Evolutionary conservation across 2,113 vertebrate species (phyloP).

Genomic region (Nothoprocta perdicaria): DNA sequence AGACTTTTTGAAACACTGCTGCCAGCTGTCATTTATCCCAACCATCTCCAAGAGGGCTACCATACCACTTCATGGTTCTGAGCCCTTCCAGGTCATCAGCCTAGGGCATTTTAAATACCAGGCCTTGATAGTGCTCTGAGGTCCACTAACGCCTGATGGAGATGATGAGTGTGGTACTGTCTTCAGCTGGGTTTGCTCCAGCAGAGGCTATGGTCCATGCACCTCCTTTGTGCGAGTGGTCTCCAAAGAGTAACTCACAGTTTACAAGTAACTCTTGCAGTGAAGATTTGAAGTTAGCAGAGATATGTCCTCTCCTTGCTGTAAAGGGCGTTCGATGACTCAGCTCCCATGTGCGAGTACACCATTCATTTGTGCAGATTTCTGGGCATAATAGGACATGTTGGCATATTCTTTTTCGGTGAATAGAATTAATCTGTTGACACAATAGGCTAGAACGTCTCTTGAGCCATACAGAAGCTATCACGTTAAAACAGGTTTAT

Average conservation of each 20-base stretch:
- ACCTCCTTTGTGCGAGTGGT: not conserved
- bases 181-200: not conserved
- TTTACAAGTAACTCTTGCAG: not conserved
- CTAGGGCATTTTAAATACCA: not conserved
- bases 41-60: not conserved
- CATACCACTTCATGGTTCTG: not conserved
- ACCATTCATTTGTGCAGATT: constrained; percentile 25
- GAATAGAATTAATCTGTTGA: constrained; percentile 21
- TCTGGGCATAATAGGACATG: constrained; percentile 59
- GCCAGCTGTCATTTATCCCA: not conserved
- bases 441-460: constrained; percentile 53
- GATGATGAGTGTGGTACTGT: not conserved
- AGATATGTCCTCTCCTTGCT: not conserved
- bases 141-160: not conserved
- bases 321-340: constrained; percentile 49
- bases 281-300: not conserved
- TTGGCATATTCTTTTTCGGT: constrained; percentile 40
- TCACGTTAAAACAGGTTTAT: constrained; percentile 70
- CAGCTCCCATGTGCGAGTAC: constrained; percentile 20
- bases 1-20: not conserved
- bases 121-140: not conserved
- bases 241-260: not conserved
- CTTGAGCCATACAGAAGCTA: constrained; percentile 46
- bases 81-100: not conserved
- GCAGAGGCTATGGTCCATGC: not conserved